Conservation (phyloP, 1,140 invertebrate genomes). For the Geopemphigus sp. region DNA sequence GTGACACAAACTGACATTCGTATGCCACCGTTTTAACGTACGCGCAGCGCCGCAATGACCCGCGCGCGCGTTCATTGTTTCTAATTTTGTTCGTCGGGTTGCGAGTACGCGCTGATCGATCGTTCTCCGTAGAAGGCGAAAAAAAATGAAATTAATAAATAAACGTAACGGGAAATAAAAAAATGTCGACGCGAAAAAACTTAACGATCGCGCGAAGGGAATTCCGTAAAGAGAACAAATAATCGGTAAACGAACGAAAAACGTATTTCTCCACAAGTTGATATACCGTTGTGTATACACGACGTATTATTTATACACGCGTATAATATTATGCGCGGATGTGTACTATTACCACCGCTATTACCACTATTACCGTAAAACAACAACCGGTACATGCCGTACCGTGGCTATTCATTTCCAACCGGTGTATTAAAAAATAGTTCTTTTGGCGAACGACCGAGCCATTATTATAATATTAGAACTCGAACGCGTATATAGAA, state of each 20-base stretch:
- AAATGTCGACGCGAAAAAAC: not conserved
- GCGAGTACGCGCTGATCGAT: constrained; percentile 3
- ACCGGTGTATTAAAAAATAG: not conserved
- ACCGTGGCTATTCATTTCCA: not conserved
- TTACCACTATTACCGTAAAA: too few relatives aligned
- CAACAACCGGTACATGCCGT: not conserved
- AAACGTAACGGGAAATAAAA: constrained; percentile 9
- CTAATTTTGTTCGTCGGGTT: constrained; percentile 8
- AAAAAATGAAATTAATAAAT: too few relatives aligned
- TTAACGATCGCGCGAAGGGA: not conserved
- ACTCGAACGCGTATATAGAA: not conserved
- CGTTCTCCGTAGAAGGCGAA: constrained; percentile 20
- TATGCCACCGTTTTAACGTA: constrained; percentile 11
- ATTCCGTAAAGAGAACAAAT: not conserved
- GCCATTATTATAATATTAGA: constrained; percentile 6
- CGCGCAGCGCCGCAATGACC: not conserved
- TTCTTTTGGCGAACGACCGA: constrained; percentile 7
- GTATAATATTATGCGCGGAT: too few relatives aligned
- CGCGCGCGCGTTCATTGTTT: not conserved
- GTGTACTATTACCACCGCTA: too few relatives aligned
- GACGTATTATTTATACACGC: not conserved
- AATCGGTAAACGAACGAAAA: constrained; percentile 1
- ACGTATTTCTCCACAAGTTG: constrained; percentile 2
- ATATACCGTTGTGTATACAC: not conserved
- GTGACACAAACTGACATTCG: constrained; percentile 18